Evolutionary conservation across 2,888 invertebrate species (phyloP).

Genomic region (Drosophila emarginata): DNA sequence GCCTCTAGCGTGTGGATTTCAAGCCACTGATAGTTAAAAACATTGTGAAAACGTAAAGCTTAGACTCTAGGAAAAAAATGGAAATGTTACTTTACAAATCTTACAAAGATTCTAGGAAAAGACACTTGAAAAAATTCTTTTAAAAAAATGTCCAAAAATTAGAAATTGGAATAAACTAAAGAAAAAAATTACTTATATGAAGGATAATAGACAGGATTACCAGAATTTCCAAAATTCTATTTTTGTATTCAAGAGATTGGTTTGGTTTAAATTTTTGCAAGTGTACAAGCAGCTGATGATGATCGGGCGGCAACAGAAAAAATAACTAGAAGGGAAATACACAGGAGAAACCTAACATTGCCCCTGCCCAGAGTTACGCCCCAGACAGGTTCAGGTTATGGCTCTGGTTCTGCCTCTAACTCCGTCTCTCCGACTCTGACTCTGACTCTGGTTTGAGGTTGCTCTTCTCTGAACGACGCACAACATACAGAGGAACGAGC

Average conservation of each 20-base stretch:
- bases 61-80: background rate
- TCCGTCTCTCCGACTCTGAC: conserved; percentile 24
- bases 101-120: background rate
- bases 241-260: too few species aligned
- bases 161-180: too few species aligned
- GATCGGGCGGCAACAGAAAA: conserved; percentile 4
- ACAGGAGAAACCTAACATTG: conserved; percentile 7
- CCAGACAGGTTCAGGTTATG: conserved; percentile 37
- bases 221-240: background rate
- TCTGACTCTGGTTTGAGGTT: conserved; percentile 10
- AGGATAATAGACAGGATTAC: background rate
- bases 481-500: conserved; percentile 42
- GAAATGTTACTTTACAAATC: too few species aligned
- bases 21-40: conserved; percentile 32
- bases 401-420: conserved; percentile 25
- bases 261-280: background rate
- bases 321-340: conserved; percentile 13
- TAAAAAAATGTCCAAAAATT: too few species aligned
- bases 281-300: conserved; percentile 18
- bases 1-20: conserved; percentile 34
- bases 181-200: too few species aligned
- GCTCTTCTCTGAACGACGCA: conserved; percentile 23
- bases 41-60: background rate
- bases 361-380: conserved; percentile 64
- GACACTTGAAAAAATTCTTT: background rate